phyloP scores from a whole-genome alignment of 2,888 invertebrate genomes.

The Drosophila meridionalis region DNA sequence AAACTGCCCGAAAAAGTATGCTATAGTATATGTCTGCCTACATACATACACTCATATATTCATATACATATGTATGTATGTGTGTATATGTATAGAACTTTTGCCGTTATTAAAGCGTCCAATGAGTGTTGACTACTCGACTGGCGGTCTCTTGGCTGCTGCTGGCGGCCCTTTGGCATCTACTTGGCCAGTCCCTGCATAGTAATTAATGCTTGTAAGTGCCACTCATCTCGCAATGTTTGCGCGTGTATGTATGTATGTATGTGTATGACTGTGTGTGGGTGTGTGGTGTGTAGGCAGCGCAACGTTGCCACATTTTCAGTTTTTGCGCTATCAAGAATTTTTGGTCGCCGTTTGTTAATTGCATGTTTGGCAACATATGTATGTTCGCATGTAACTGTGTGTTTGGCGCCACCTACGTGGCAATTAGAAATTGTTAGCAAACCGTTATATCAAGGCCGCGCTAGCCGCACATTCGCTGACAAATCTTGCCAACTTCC shows the following conservation, averaged over 20 bases:
- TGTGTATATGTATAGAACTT: neutral
- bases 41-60: neutral
- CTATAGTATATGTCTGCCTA: slow-evolving; percentile 38
- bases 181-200: slow-evolving; percentile 65
- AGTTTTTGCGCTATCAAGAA: slow-evolving; percentile 35
- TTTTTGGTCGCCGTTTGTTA: slow-evolving; percentile 59
- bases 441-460: slow-evolving; percentile 46
- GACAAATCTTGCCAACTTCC: slow-evolving; percentile 27
- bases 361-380: slow-evolving; percentile 73
- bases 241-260: slow-evolving; percentile 11
- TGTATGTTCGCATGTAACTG: slow-evolving; percentile 64
- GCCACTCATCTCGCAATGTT: slow-evolving; percentile 49
- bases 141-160: slow-evolving; percentile 43
- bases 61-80: neutral
- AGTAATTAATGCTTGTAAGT: slow-evolving; percentile 76
- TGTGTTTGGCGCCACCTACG: slow-evolving; percentile 23
- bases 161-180: slow-evolving; percentile 37
- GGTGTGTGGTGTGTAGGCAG: slow-evolving; percentile 1
- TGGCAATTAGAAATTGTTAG: slow-evolving; percentile 67
- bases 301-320: slow-evolving; percentile 55
- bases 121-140: slow-evolving; percentile 30
- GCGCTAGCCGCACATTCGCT: slow-evolving; percentile 17
- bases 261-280: neutral
- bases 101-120: slow-evolving; percentile 37
- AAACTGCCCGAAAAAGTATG: slow-evolving; percentile 66